phyloP scores from a whole-genome alignment of 2,113 vertebrate species.

The Urocynchramus pylzowi region DNA sequence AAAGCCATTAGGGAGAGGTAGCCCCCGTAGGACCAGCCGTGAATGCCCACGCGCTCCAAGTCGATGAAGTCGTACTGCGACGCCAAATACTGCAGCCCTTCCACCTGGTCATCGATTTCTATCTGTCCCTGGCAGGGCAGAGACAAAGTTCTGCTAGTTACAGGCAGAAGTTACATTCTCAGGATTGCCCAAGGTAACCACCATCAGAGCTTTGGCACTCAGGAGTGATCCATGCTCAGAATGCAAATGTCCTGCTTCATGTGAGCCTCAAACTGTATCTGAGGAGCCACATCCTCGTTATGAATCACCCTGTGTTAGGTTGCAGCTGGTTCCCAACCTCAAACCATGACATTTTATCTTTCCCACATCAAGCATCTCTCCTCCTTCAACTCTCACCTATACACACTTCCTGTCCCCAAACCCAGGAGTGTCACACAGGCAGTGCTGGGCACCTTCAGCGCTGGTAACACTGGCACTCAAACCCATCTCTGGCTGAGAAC shows the following conservation, averaged over 20 bases:
- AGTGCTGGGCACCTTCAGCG: not conserved
- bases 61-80: slow-evolving; percentile 80
- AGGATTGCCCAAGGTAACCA: not conserved
- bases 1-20: slow-evolving; percentile 83
- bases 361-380: not conserved
- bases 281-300: not conserved
- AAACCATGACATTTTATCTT: not conserved
- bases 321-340: not conserved
- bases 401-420: not conserved
- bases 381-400: not conserved
- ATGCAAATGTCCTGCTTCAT: not conserved
- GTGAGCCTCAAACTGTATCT: not conserved
- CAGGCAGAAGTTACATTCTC: not conserved
- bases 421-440: not conserved
- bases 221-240: not conserved
- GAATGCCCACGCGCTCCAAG: slow-evolving; percentile 79
- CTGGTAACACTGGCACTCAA: not conserved
- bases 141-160: not conserved
- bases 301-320: not conserved
- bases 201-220: not conserved
- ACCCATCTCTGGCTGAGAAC: not conserved
- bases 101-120: slow-evolving; percentile 82
- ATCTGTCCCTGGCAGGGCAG: slow-evolving; percentile 76
- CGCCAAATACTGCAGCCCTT: slow-evolving; percentile 80
- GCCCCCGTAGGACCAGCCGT: slow-evolving; percentile 84